Evolutionary conservation across 2,797 vertebrate genomes (phyloP).

Genomic region (Trematocara caparti): DNA sequence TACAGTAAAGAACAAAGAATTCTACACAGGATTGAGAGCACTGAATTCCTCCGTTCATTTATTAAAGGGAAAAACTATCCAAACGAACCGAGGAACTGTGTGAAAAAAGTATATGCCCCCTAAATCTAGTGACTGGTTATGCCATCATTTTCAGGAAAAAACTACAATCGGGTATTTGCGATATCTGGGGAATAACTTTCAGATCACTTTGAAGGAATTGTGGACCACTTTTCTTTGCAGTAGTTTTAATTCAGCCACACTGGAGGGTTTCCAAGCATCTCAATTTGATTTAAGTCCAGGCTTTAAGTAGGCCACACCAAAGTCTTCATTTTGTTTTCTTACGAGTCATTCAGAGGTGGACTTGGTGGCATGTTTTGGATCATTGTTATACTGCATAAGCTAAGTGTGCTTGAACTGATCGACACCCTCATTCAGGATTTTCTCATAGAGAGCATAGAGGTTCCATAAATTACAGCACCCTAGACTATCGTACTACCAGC

Average conservation of each 20-base stretch:
- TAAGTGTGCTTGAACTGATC: neutral
- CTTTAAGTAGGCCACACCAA: neutral
- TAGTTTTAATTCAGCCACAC: neutral
- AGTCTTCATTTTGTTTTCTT: neutral
- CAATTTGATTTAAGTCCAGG: neutral
- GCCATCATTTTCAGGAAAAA: neutral
- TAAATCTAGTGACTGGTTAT: neutral
- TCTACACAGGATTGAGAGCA: neutral
- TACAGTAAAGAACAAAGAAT: neutral
- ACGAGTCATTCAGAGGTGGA: neutral
- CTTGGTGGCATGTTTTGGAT: neutral
- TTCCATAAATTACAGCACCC: neutral
- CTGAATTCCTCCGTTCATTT: neutral
- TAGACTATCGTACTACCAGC: neutral
- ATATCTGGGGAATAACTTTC: neutral
- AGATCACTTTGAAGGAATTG: neutral
- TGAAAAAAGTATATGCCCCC: neutral
- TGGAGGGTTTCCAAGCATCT: neutral
- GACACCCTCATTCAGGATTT: neutral
- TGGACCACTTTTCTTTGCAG: neutral
- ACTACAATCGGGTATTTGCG: neutral
- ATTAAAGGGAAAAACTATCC: neutral
- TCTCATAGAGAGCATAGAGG: neutral
- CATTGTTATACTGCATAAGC: neutral
- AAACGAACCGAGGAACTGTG: too few species aligned